Evolutionary conservation across 2,888 invertebrate genomes (phyloP).

Genomic region (Smittia sp.): DNA sequence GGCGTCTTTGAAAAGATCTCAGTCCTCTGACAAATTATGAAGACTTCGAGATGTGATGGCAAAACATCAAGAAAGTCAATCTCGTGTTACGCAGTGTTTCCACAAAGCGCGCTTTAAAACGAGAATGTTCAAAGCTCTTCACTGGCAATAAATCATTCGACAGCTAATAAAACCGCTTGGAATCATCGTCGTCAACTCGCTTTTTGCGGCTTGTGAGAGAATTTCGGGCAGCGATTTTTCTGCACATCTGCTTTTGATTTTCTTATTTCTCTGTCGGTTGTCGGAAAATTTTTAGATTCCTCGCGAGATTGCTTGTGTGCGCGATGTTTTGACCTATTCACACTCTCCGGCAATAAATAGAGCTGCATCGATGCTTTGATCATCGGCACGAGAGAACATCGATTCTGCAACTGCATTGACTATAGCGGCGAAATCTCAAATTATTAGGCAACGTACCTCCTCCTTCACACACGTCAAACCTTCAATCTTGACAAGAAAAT

Average conservation of each 20-base stretch:
- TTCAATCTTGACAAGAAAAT: too few species aligned
- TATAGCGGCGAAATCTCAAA: too few species aligned
- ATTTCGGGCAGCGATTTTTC: not conserved
- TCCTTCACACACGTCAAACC: too few species aligned
- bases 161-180: constrained; percentile 35
- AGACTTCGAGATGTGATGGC: not conserved
- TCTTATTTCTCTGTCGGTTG: too few species aligned
- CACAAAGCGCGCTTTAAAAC: not conserved
- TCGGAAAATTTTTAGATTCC: not conserved
- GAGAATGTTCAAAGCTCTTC: constrained; percentile 5
- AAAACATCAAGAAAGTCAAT: not conserved
- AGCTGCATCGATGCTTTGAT: not conserved
- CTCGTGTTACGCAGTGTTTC: not conserved
- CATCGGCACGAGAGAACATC: too few species aligned
- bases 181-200: not conserved
- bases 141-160: constrained; percentile 34
- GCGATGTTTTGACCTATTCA: not conserved
- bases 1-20: not conserved
- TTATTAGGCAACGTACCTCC: not conserved
- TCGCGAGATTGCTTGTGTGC: not conserved
- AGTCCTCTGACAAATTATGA: constrained; percentile 1
- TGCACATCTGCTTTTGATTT: constrained; percentile 36
- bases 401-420: too few species aligned
- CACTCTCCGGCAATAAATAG: not conserved
- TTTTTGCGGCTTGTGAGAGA: constrained; percentile 23